Conservation (phyloP, 2,113 vertebrate species). For the Geothlypis trichas region DNA sequence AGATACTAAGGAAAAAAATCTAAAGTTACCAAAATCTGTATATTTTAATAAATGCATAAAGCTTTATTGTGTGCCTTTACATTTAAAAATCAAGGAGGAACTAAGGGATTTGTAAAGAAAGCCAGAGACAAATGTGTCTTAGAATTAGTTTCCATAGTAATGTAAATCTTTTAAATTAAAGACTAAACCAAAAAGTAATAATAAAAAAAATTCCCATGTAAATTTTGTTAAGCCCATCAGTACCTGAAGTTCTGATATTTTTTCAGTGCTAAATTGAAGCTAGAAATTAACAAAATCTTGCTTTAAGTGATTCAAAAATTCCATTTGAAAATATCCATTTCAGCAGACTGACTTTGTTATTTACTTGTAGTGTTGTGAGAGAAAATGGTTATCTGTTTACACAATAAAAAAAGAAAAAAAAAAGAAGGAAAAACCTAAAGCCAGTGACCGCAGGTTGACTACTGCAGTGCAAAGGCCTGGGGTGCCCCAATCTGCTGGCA, state of each 20-base stretch:
- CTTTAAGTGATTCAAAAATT: constrained; percentile 48
- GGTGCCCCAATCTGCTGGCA: neutral
- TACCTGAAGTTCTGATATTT: constrained; percentile 20
- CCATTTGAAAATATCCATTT: constrained; percentile 36
- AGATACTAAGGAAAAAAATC: constrained; percentile 69
- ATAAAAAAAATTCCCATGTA: neutral
- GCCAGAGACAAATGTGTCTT: constrained; percentile 47
- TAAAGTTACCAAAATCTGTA: constrained; percentile 83
- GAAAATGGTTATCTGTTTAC: constrained; percentile 15
- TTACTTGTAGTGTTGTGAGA: constrained; percentile 41
- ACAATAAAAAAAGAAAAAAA: constrained; percentile 32
- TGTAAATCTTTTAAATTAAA: constrained; percentile 52
- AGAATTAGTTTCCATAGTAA: constrained; percentile 50
- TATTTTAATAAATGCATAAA: constrained; percentile 88
- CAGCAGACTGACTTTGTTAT: constrained; percentile 24
- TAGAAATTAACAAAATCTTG: constrained; percentile 24
- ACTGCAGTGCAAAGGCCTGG: neutral
- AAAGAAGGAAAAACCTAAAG: neutral
- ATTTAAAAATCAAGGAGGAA: constrained; percentile 46
- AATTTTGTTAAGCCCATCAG: constrained; percentile 21
- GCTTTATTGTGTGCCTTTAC: constrained; percentile 82
- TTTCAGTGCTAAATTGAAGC: constrained; percentile 34
- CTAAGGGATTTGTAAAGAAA: constrained; percentile 52
- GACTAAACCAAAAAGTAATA: neutral
- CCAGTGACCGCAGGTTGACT: neutral